These are phyloP conservation scores for Drosophila stalkeri DNA, from an alignment of 2,888 invertebrate species.

Conservation along the genomic window DNA sequence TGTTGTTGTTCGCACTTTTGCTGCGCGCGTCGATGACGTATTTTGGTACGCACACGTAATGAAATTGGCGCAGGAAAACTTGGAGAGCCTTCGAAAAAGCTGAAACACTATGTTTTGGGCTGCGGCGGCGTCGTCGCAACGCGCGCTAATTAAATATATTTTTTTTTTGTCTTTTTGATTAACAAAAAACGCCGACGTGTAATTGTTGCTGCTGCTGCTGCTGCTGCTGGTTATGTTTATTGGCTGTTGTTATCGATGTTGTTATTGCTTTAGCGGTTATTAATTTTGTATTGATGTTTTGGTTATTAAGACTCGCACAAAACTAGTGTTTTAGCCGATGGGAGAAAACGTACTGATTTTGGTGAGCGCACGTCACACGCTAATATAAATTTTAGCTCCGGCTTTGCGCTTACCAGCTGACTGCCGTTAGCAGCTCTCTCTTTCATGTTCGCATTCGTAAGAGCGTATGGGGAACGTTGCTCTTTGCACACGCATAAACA, in stretches of 20 bases:
- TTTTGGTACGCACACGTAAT: conserved; percentile 66
- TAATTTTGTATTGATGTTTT: conserved; percentile 25
- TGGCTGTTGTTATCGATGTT: conserved; percentile 32
- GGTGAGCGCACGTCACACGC: conserved; percentile 59
- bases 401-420: conserved; percentile 52
- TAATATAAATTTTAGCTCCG: conserved; percentile 71
- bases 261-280: conserved; percentile 29
- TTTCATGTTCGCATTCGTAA: conserved; percentile 25
- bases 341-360: conserved; percentile 74
- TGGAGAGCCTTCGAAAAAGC: conserved; percentile 44
- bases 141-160: conserved; percentile 45
- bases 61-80: conserved; percentile 40
- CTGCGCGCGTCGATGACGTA: conserved; percentile 79
- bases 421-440: conserved; percentile 35
- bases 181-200: conserved; percentile 63
- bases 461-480: conserved; percentile 30
- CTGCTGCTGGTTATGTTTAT: conserved; percentile 4
- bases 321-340: conserved; percentile 61
- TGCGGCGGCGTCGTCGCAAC: conserved; percentile 37
- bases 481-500: conserved; percentile 42
- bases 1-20: conserved; percentile 37
- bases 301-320: conserved; percentile 36
- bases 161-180: conserved; percentile 34
- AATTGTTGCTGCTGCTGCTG: neutral
- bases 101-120: conserved; percentile 19